phyloP scores from a whole-genome alignment of 1,140 invertebrate species.

The Spodoptera frugiperda region DNA sequence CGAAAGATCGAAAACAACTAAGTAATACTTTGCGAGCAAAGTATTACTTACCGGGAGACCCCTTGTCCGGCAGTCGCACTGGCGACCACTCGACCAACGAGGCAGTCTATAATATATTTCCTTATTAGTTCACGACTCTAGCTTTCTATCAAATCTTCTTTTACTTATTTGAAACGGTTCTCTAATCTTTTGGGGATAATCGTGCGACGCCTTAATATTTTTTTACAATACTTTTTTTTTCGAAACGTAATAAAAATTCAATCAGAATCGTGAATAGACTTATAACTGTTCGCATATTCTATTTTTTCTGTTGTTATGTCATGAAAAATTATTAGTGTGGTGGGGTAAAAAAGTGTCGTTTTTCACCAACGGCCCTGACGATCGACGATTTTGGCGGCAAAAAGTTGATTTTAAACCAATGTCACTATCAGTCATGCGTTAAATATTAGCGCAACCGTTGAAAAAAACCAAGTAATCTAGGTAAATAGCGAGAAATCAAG shows the following conservation, averaged over 20 bases:
- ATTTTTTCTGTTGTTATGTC: slow-evolving; percentile 38
- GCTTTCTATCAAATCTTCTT: slow-evolving; percentile 9
- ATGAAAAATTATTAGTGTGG: slow-evolving; percentile 37
- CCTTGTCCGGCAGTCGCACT: no score
- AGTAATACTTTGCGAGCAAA: no score
- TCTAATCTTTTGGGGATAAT: slow-evolving; percentile 34
- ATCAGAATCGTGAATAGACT: slow-evolving; percentile 37
- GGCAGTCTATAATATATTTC: neutral
- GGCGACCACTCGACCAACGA: no score
- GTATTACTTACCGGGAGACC: no score
- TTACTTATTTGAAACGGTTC: slow-evolving; percentile 13
- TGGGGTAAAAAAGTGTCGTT: slow-evolving; percentile 32
- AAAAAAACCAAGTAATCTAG: slow-evolving; percentile 80
- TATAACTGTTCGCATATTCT: slow-evolving; percentile 30
- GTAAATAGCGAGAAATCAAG: slow-evolving; percentile 83
- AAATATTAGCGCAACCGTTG: slow-evolving; percentile 75
- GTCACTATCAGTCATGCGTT: slow-evolving; percentile 78
- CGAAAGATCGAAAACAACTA: no score
- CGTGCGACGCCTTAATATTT: neutral
- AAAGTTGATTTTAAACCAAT: slow-evolving; percentile 73
- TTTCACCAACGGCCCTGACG: slow-evolving; percentile 60
- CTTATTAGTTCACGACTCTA: neutral
- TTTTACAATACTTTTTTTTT: slow-evolving; percentile 7
- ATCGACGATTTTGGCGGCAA: slow-evolving; percentile 65
- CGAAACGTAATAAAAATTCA: slow-evolving; percentile 22